These are phyloP conservation scores for Tetranychus piercei DNA, from an alignment of 2,888 invertebrate species.

Conservation along the genomic window DNA sequence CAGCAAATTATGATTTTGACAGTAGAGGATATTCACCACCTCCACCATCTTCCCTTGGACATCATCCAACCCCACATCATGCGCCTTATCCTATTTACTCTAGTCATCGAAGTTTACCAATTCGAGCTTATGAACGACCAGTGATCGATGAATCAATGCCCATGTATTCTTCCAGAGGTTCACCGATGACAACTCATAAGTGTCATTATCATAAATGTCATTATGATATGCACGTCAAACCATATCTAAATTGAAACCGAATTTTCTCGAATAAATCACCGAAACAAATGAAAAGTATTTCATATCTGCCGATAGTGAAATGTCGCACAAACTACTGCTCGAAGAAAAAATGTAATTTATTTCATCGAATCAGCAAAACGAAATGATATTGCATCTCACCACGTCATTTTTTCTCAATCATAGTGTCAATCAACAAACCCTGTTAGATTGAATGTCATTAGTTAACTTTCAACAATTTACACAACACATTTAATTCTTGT, in stretches of 20 bases:
- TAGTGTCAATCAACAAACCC: not conserved
- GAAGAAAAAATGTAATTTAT: not conserved
- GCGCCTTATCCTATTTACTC: not conserved
- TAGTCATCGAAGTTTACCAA: not conserved
- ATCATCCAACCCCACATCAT: not conserved
- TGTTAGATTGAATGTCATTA: not conserved
- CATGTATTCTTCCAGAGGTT: not conserved
- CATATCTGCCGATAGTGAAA: not conserved
- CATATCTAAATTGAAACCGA: not conserved
- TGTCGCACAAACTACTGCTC: not conserved
- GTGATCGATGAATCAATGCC: not conserved
- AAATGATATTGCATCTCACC: not conserved
- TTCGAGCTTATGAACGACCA: slow-evolving; percentile 1
- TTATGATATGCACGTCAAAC: not conserved
- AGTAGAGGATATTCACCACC: not conserved
- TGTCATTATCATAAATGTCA: not conserved
- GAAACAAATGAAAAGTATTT: not conserved
- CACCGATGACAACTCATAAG: not conserved
- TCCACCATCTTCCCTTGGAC: not conserved
- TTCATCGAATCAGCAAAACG: not conserved
- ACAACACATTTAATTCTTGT: not conserved
- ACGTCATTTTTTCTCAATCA: not conserved
- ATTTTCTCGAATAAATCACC: not conserved
- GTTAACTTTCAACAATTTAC: not conserved
- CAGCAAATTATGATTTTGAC: too few species aligned